Percentiles rank a stretch among this genome's conserved stretches.
phyloP scores from a whole-genome alignment of 2,888 invertebrate species.

The Silvanus unidentatus region DNA sequence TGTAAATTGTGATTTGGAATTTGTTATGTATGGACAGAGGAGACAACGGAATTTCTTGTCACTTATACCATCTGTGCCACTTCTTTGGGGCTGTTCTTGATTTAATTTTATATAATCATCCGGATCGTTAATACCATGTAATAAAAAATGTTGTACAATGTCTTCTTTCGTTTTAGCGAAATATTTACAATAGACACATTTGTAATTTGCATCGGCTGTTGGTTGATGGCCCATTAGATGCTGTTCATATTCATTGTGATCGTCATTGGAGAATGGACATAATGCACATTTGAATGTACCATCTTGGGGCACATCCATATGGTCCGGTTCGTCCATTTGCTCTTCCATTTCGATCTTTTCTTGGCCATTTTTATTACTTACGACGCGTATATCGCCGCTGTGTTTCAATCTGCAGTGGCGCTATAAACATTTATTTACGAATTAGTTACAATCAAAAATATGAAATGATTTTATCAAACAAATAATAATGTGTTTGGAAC shows the following conservation, averaged over 20 bases:
- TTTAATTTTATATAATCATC: conserved; percentile 46
- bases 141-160: conserved; percentile 59
- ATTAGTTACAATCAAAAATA: no score
- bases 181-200: conserved; percentile 76
- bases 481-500: neutral
- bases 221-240: conserved; percentile 69
- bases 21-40: conserved; percentile 78
- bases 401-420: conserved; percentile 75
- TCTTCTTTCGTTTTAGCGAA: conserved; percentile 67
- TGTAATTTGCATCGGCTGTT: conserved; percentile 62
- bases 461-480: no score
- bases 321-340: conserved; percentile 41
- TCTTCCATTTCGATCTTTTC: conserved; percentile 44
- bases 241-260: conserved; percentile 53
- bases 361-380: conserved; percentile 51
- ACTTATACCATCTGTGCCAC: conserved; percentile 31
- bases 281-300: conserved; percentile 54
- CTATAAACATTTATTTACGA: no score
- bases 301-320: conserved; percentile 40
- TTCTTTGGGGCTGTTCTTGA: conserved; percentile 29
- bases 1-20: conserved; percentile 78
- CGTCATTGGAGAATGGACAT: conserved; percentile 65
- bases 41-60: conserved; percentile 70
- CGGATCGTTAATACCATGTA: conserved; percentile 59
- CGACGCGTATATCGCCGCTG: conserved; percentile 67